Conservation (phyloP, 2,797 vertebrate genomes). For the Periparus ater region DNA sequence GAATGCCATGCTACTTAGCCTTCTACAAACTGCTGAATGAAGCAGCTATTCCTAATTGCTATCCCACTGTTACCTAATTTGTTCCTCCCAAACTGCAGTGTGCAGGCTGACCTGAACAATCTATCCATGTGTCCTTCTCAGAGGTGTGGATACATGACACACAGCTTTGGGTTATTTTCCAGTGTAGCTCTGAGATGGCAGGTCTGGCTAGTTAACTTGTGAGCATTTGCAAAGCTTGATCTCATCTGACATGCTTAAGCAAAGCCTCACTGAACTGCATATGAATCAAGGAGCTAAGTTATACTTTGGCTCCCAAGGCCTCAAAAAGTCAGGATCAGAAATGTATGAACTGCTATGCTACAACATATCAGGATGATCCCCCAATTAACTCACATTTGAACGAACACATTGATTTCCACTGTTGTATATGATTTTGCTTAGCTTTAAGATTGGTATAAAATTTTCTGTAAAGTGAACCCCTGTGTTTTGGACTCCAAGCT, state of each 20-base stretch:
- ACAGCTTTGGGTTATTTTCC: not conserved
- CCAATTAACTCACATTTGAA: not conserved
- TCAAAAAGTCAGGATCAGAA: slow-evolving; percentile 15
- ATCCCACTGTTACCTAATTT: not conserved
- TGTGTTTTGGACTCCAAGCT: not conserved
- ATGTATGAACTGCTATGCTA: not conserved
- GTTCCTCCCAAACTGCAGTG: not conserved
- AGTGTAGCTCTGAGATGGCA: not conserved
- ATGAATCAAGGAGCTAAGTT: not conserved
- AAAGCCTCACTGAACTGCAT: not conserved
- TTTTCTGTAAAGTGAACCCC: not conserved
- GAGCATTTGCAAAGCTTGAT: slow-evolving; percentile 22
- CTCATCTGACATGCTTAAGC: not conserved
- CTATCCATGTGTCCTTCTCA: not conserved
- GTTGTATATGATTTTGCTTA: not conserved
- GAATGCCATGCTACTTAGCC: not conserved
- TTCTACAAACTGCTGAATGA: slow-evolving; percentile 24
- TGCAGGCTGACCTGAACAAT: not conserved
- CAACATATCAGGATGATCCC: not conserved
- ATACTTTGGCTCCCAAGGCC: not conserved
- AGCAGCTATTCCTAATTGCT: not conserved
- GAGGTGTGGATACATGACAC: not conserved
- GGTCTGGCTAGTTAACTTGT: not conserved
- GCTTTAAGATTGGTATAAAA: not conserved
- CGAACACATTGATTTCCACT: not conserved